Evolutionary conservation across 2,113 vertebrate genomes (phyloP).

Genomic region (Grus americana): DNA sequence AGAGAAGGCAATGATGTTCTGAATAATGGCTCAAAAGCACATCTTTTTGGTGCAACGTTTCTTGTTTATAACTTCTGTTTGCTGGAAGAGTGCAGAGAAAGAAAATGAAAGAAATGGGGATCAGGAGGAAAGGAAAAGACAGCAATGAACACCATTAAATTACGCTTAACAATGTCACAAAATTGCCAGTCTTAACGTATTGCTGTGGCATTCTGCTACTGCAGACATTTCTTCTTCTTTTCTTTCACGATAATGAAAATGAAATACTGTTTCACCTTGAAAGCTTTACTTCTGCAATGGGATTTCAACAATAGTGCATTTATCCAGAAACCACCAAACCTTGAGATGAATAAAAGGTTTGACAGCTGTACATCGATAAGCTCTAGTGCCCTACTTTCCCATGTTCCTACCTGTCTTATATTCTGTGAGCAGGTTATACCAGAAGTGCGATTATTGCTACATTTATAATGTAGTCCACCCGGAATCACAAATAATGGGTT

Average conservation of each 20-base stretch:
- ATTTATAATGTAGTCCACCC: not conserved
- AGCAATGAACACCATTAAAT: not conserved
- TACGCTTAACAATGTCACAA: not conserved
- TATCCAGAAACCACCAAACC: conserved; percentile 23
- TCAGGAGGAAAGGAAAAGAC: not conserved
- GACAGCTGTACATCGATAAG: conserved; percentile 5
- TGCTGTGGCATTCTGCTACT: not conserved
- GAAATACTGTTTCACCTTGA: conserved; percentile 48
- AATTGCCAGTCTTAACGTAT: not conserved
- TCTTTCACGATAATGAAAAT: conserved; percentile 33
- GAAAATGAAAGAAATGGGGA: not conserved
- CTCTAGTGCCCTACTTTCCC: conserved; percentile 9
- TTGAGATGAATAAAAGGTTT: conserved; percentile 47
- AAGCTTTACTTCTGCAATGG: conserved; percentile 22
- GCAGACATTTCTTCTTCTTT: conserved; percentile 9
- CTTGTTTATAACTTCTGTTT: not conserved
- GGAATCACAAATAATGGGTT: not conserved
- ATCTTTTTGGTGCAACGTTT: not conserved
- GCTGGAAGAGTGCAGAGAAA: not conserved
- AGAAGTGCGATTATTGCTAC: not conserved
- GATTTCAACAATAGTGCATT: conserved; percentile 28
- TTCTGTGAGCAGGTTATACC: not conserved
- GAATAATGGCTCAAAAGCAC: not conserved
- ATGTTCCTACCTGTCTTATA: not conserved
- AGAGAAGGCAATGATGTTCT: not conserved